These are phyloP conservation scores for Lanius ludovicianus DNA, from an alignment of 2,113 vertebrate species.

Conservation along the genomic window DNA sequence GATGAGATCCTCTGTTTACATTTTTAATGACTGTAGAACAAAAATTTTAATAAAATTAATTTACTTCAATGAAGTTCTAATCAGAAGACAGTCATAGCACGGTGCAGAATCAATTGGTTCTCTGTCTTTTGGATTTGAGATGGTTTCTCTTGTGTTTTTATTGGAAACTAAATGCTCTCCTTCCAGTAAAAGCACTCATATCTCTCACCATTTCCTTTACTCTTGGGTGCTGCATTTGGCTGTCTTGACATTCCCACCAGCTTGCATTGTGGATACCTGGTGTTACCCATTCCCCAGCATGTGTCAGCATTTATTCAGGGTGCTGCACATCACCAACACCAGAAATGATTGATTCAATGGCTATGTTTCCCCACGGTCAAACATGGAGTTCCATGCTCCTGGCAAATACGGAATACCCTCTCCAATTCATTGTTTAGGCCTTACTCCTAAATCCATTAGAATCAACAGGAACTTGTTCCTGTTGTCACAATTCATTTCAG, in stretches of 20 bases:
- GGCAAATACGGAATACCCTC: not conserved
- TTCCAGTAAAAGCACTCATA: not conserved
- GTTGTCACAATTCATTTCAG: not conserved
- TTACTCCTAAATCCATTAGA: not conserved
- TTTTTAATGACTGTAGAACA: not conserved
- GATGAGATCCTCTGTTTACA: not conserved
- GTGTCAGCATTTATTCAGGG: not conserved
- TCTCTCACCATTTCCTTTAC: not conserved
- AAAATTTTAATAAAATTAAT: not conserved
- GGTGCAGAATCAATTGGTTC: not conserved
- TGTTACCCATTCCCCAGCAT: not conserved
- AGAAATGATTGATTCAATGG: not conserved
- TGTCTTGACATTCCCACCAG: not conserved
- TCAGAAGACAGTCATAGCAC: not conserved
- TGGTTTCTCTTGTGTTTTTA: not conserved
- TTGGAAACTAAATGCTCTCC: not conserved
- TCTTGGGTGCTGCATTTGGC: not conserved
- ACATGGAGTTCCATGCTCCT: not conserved
- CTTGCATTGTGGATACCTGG: not conserved
- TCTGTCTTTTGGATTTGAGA: not conserved
- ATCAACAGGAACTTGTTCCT: not conserved
- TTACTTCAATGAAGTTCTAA: not conserved
- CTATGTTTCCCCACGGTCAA: not conserved
- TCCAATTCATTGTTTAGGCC: accelerated
- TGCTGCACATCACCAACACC: not conserved